Base-by-base conservation (phyloP, 2,888 invertebrate genomes). In the Rhabditoides inermis region DNA sequence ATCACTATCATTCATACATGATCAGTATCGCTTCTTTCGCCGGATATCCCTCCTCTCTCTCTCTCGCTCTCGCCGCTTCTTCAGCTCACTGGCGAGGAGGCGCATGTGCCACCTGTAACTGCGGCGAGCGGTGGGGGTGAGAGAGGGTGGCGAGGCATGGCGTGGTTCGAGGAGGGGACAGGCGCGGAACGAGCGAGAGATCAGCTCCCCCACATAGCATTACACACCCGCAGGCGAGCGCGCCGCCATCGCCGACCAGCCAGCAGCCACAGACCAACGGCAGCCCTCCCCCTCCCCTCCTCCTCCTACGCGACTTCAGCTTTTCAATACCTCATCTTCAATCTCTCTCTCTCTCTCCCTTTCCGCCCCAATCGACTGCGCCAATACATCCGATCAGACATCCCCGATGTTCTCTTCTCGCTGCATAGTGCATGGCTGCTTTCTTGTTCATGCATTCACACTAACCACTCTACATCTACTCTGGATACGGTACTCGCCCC, bases 1-100 rank as follows among this genome's bases (percentile, higher is more conserved):
- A n/a, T n/a, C n/a, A n/a, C n/a, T n/a, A n/a, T n/a, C 46, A 46
- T 25, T 35, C 26, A 46, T 25, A 36, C 35, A 32, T 32, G 45
- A 45, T 45, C 30, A 22, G 45, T 30, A 22, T 44, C n/a, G 44
- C 20, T 32, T 22, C 30, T 30, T 45, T 32, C 32, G 28, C 45
- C 45, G 32, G 28, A 45, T 45, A 32, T 22, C 30, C 30, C 45
- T 32, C 45, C 32, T 32, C 45, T 32, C 7, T 32, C 32, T 25
- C 32, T 30, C 32, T 32, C 30, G 4, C 20, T 10, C 42, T 20
- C 41, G 28, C 32, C 28, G n/a, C 12, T 22, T 18, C 44, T 44
- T 28, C 44, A 28, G 44, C 30, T 45, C 28, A 45, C 18, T 42
- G 6, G 42, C 15, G 41, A 18, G 32, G 47, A 47, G 47, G 27